Conservation (phyloP, 2,888 invertebrate species). For the Lumbricus terrestris region DNA sequence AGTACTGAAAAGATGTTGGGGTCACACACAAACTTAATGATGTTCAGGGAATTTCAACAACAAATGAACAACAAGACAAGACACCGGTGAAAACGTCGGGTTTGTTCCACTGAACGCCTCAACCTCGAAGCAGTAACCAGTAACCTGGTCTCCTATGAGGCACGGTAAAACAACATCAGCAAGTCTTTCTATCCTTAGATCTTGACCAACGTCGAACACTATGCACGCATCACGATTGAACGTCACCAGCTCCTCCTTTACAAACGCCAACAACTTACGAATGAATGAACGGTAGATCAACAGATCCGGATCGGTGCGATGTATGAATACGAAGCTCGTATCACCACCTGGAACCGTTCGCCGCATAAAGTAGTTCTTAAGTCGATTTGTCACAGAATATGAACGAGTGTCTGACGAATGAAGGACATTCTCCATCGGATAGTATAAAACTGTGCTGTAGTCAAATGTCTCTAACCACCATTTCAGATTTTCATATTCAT, state of each 20-base stretch:
- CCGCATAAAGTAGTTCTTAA: neutral
- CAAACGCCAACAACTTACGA: slow-evolving; percentile 12
- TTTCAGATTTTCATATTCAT: slow-evolving; percentile 4
- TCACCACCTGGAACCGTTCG: neutral
- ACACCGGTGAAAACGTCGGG: neutral
- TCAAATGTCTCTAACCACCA: slow-evolving; percentile 6
- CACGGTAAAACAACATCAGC: neutral
- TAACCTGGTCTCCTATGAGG: neutral
- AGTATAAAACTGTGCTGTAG: slow-evolving; percentile 3
- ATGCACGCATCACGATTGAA: neutral
- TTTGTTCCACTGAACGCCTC: neutral
- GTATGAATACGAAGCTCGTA: slow-evolving; percentile 7
- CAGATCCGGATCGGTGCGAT: neutral
- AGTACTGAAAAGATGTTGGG: no score
- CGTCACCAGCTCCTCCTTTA: neutral
- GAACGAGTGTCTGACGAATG: neutral
- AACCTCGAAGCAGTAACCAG: neutral
- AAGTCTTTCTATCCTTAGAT: neutral
- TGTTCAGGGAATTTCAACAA: neutral
- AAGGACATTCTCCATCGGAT: neutral
- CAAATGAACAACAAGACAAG: neutral
- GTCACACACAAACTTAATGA: no score
- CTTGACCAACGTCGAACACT: neutral
- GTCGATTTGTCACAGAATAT: neutral
- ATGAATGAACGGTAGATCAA: neutral